Conservation (phyloP, 2,113 vertebrate species). For the Porphyrio hochstetteri region DNA sequence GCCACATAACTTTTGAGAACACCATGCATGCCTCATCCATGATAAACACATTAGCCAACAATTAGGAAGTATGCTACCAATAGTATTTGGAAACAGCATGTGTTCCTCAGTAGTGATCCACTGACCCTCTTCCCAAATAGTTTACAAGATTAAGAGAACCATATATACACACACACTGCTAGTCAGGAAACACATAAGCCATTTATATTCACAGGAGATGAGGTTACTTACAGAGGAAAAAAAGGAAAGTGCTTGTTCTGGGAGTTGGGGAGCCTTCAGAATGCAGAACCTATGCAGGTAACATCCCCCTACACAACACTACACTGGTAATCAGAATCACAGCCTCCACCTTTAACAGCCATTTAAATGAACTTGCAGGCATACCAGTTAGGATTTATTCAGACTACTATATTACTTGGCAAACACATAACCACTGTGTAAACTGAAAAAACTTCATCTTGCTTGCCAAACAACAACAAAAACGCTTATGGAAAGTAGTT, state of each 20-base stretch:
- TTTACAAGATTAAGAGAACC: neutral
- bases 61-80: neutral
- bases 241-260: neutral
- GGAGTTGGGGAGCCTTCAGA: neutral
- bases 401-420: neutral
- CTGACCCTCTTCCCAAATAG: neutral
- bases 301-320: accelerated
- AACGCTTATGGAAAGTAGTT: neutral
- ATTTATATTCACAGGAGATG: neutral
- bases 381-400: neutral
- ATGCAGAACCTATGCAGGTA: neutral
- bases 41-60: neutral
- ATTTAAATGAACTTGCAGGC: neutral
- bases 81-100: neutral
- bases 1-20: neutral
- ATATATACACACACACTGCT: too few relatives aligned
- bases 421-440: neutral
- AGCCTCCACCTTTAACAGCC: neutral
- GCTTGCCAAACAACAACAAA: neutral
- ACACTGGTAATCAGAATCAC: neutral
- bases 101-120: neutral
- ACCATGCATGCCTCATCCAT: neutral
- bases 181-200: neutral
- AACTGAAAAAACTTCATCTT: neutral
- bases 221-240: neutral